Conservation (phyloP, 37 sponge, comb jelly and placozoan species). For the Diacarnus erythraeanus region DNA sequence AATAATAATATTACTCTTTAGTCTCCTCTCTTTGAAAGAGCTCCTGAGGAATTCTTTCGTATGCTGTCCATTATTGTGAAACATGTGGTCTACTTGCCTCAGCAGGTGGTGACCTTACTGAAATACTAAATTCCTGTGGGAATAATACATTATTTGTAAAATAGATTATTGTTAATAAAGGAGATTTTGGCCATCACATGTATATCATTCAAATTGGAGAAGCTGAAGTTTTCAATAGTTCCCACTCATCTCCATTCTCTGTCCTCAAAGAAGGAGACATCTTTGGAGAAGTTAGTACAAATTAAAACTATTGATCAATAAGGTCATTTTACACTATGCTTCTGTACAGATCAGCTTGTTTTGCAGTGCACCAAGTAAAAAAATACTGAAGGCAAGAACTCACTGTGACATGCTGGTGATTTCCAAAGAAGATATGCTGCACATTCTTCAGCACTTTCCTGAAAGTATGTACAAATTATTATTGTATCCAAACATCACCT, state of each 20-base stretch:
- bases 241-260: conserved; percentile 12
- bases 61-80: conserved; percentile 55
- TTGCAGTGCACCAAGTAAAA: conserved; percentile 12
- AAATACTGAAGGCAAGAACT: conserved; percentile 55
- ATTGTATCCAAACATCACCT: too few relatives aligned
- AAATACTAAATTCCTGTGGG: background rate
- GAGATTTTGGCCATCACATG: conserved; percentile 62
- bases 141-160: background rate
- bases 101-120: conserved; percentile 21
- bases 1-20: background rate
- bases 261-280: conserved; percentile 51
- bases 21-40: conserved; percentile 34
- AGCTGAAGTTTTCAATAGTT: conserved; percentile 34
- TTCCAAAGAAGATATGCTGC: conserved; percentile 29
- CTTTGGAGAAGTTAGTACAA: conserved; percentile 59
- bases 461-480: too few relatives aligned
- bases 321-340: background rate
- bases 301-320: background rate
- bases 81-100: conserved; percentile 56
- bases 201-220: conserved; percentile 65
- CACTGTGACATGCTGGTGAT: conserved; percentile 64
- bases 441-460: conserved; percentile 40
- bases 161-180: conserved; percentile 60
- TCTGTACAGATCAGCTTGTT: conserved; percentile 48
- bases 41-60: conserved; percentile 38